A percentile compares a stretch with the other conserved stretches of the same genome.
These are phyloP conservation scores for Anodontia alba DNA, from an alignment of 2,888 invertebrate genomes.

Conservation along the genomic window DNA sequence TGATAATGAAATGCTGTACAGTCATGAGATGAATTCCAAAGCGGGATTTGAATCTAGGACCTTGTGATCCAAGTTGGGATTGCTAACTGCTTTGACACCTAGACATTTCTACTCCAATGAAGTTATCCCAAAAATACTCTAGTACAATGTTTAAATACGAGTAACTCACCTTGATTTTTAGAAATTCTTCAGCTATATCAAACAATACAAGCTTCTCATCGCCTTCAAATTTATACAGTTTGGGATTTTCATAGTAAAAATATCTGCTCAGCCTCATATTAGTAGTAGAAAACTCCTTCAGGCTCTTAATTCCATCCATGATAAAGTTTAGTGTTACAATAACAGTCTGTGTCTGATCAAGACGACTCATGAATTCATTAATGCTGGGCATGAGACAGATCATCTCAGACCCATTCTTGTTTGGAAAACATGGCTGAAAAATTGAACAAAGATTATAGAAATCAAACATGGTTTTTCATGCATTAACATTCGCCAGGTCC, in stretches of 20 bases:
- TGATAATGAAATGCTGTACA: no score
- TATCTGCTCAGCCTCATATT: slow-evolving; percentile 64
- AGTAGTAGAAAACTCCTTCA: slow-evolving; percentile 46
- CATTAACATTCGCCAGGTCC: no score
- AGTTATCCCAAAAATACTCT: no score
- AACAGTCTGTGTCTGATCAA: slow-evolving; percentile 57
- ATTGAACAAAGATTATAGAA: no score
- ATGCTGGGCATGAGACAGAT: slow-evolving; percentile 77
- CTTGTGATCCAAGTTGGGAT: no score
- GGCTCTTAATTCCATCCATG: slow-evolving; percentile 82
- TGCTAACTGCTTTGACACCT: no score
- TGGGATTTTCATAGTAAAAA: slow-evolving; percentile 82
- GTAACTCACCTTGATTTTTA: slow-evolving; percentile 76
- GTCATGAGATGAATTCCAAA: no score
- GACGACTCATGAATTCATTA: slow-evolving; percentile 40
- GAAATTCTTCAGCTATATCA: slow-evolving; percentile 63
- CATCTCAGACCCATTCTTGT: slow-evolving; percentile 69
- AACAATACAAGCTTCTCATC: slow-evolving; percentile 63
- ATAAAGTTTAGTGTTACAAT: slow-evolving; percentile 73
- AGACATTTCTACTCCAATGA: no score
- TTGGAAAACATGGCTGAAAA: slow-evolving; percentile 59
- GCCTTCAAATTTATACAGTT: slow-evolving; percentile 67
- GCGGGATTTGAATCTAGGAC: no score
- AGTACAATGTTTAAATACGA: no score
- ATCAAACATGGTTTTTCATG: no score